Percentiles rank a stretch among this genome's conserved stretches.
phyloP scores from a whole-genome alignment of 2,888 invertebrate genomes.

The Ophion slaviceki region DNA sequence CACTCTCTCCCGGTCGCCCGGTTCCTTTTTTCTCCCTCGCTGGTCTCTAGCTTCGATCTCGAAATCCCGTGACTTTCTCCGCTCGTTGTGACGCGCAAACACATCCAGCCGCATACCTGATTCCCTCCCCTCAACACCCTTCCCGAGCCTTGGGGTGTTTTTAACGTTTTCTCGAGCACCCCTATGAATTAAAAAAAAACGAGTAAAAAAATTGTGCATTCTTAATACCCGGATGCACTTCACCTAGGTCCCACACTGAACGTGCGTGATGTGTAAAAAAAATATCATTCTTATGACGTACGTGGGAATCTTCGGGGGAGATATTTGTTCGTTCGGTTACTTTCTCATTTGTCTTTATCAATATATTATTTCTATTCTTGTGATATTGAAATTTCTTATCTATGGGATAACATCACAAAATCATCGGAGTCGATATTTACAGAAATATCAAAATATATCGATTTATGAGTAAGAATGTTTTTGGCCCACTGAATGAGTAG shows the following conservation, averaged over 20 bases:
- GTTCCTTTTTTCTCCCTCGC: slow-evolving; percentile 42
- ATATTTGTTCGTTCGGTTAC: not conserved
- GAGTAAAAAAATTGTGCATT: slow-evolving; percentile 8
- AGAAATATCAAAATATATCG: too few relatives aligned
- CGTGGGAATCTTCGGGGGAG: not conserved
- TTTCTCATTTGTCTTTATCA: not conserved
- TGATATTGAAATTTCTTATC: slow-evolving; percentile 8
- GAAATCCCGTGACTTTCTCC: slow-evolving; percentile 50
- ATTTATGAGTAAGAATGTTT: too few relatives aligned
- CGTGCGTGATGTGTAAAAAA: not conserved
- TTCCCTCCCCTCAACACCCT: slow-evolving; percentile 52
- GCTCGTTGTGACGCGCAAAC: not conserved
- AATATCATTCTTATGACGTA: slow-evolving; percentile 21
- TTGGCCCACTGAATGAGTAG: too few relatives aligned
- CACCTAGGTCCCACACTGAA: slow-evolving; percentile 22
- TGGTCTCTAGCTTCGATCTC: slow-evolving; percentile 23
- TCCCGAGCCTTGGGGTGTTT: slow-evolving; percentile 57
- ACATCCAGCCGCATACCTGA: slow-evolving; percentile 50
- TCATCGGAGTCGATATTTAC: not conserved
- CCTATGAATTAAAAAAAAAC: slow-evolving; percentile 48
- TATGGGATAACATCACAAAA: too few relatives aligned
- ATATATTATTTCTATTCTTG: too few relatives aligned
- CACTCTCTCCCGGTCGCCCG: slow-evolving; percentile 12
- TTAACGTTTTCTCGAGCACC: slow-evolving; percentile 55
- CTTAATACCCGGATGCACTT: slow-evolving; percentile 37